A percentile compares a stretch with the other conserved stretches of the same genome.
Evolutionary conservation across 2,888 invertebrate species (phyloP).

Genomic region (Idaea dimidiata): DNA sequence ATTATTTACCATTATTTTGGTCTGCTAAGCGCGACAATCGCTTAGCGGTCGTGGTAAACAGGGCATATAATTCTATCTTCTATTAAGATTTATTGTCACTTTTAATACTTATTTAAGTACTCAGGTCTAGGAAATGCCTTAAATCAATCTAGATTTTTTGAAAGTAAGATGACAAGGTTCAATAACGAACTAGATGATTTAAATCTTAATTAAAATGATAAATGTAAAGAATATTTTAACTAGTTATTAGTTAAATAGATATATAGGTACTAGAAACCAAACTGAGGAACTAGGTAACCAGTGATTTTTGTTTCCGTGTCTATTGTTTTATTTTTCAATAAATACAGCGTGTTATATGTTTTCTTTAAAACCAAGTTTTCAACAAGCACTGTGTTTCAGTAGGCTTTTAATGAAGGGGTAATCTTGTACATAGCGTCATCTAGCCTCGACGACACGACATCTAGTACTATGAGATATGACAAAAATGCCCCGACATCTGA

Average conservation of each 20-base stretch:
- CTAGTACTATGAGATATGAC: too few relatives aligned
- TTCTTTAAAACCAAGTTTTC: too few relatives aligned
- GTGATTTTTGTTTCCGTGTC: constrained; percentile 30
- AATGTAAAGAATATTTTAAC: not conserved
- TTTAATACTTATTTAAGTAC: constrained; percentile 3
- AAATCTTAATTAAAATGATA: not conserved
- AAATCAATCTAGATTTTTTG: not conserved
- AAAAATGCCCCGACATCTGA: too few relatives aligned
- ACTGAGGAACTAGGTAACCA: not conserved
- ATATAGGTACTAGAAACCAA: too few relatives aligned
- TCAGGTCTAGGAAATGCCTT: constrained; percentile 4
- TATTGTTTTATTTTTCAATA: constrained; percentile 32
- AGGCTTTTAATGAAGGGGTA: too few relatives aligned
- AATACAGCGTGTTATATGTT: constrained; percentile 27
- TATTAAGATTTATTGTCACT: constrained; percentile 17
- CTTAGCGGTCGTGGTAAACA: constrained; percentile 48
- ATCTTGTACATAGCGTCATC: too few relatives aligned
- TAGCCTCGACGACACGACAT: too few relatives aligned
- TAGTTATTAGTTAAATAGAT: not conserved
- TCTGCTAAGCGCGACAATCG: constrained; percentile 58
- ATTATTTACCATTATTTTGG: constrained; percentile 59
- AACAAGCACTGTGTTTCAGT: too few relatives aligned
- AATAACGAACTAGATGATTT: not conserved
- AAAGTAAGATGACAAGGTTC: not conserved
- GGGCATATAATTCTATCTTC: constrained; percentile 23